These are phyloP conservation scores for Phalacrocorax brasilianus DNA, from an alignment of 2,113 vertebrate genomes.

Conservation along the genomic window DNA sequence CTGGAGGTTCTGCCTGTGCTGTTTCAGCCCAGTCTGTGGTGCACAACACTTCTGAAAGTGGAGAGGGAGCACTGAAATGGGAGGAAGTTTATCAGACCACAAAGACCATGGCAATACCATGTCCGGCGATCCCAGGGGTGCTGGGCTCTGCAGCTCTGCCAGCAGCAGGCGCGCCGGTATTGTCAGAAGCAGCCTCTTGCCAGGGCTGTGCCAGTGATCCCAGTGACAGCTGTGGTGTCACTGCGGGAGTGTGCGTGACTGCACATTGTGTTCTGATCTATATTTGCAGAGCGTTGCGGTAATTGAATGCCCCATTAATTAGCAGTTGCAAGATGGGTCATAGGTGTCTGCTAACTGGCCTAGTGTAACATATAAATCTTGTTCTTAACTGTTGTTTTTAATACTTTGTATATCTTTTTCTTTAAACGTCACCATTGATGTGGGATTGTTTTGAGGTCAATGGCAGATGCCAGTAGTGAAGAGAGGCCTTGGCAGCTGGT, in stretches of 20 bases:
- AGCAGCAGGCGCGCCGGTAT: not conserved
- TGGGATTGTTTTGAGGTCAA: not conserved
- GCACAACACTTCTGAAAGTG: not conserved
- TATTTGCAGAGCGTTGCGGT: not conserved
- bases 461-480: not conserved
- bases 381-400: not conserved
- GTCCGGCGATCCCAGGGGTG: not conserved
- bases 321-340: not conserved
- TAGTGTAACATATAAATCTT: not conserved
- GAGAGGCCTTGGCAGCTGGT: not conserved
- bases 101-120: not conserved
- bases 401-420: not conserved
- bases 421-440: not conserved
- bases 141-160: not conserved
- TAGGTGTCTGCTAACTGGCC: not conserved
- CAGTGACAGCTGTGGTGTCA: not conserved
- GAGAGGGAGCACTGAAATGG: not conserved
- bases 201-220: not conserved
- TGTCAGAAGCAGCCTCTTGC: not conserved
- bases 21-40: not conserved
- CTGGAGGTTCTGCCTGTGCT: not conserved
- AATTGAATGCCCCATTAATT: not conserved
- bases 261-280: not conserved
- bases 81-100: not conserved
- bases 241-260: rapidly evolving